Conservation (phyloP, 2,888 invertebrate genomes). For the Nematopogon swammerdamellus region DNA sequence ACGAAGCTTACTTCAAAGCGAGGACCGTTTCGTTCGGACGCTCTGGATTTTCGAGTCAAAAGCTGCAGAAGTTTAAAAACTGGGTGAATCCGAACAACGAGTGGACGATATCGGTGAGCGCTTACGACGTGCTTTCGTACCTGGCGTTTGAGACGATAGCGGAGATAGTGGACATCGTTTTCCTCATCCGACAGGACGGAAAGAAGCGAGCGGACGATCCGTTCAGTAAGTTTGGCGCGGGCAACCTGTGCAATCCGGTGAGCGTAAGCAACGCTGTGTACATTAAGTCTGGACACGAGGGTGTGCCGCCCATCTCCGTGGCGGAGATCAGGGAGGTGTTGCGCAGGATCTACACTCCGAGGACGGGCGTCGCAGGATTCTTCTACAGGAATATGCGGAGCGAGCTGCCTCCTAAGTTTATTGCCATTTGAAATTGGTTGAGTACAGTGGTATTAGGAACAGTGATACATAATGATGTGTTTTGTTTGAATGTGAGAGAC, state of each 20-base stretch:
- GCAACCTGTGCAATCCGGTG: conserved; percentile 60
- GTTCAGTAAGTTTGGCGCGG: conserved; percentile 63
- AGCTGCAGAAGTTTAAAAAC: conserved; percentile 54
- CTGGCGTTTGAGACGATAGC: conserved; percentile 90
- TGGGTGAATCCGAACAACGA: conserved; percentile 65
- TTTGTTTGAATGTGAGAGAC: too few species aligned
- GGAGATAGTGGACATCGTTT: conserved; percentile 80
- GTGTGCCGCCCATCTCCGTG: conserved; percentile 70
- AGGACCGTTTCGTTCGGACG: conserved; percentile 68
- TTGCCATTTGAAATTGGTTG: too few species aligned
- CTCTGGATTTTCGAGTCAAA: conserved; percentile 46
- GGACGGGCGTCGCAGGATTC: conserved; percentile 52
- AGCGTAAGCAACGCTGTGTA: conserved; percentile 56
- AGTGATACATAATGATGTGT: too few species aligned
- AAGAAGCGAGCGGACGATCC: conserved; percentile 66
- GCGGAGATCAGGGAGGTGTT: conserved; percentile 82
- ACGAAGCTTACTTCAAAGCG: conserved; percentile 77
- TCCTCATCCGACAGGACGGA: conserved; percentile 75
- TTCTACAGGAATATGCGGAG: conserved; percentile 45
- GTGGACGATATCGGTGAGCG: conserved; percentile 57
- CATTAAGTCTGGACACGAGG: conserved; percentile 58
- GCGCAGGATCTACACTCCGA: conserved; percentile 65
- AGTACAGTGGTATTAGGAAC: too few species aligned
- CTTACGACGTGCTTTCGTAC: conserved; percentile 77
- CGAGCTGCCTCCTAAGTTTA: conserved; percentile 33